Conservation (phyloP, 2,888 invertebrate genomes). For the Agonum fuliginosum region DNA sequence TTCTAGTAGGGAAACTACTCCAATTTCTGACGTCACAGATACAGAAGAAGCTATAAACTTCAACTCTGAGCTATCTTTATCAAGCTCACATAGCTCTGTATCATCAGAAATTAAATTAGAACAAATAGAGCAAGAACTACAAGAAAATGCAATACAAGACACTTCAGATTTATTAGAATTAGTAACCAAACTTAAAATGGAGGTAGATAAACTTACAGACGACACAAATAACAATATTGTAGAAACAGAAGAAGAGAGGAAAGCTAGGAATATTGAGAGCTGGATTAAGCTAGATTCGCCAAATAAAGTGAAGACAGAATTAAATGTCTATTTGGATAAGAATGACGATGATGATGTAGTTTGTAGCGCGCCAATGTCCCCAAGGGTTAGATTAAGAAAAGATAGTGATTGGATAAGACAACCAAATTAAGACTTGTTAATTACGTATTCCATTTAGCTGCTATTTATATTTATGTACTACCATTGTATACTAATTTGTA, state of each 20-base stretch:
- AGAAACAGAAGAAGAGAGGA: constrained; percentile 30
- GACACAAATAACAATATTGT: constrained; percentile 62
- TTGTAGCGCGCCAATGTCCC: constrained; percentile 39
- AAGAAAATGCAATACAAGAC: constrained; percentile 50
- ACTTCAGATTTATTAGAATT: constrained; percentile 61
- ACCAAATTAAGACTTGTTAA: neutral
- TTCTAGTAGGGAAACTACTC: neutral
- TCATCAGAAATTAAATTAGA: constrained; percentile 29
- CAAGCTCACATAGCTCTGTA: constrained; percentile 29
- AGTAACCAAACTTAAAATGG: constrained; percentile 63
- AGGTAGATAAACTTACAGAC: constrained; percentile 64
- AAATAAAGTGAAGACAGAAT: constrained; percentile 28
- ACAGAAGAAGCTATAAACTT: constrained; percentile 12
- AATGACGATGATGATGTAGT: constrained; percentile 24
- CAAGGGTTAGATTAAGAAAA: constrained; percentile 43
- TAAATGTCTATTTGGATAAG: constrained; percentile 20
- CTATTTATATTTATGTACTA: neutral
- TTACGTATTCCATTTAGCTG: neutral
- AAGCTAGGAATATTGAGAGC: neutral
- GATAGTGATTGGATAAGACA: constrained; percentile 51
- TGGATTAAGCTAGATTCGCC: neutral
- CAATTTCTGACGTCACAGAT: neutral
- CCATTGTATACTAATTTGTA: neutral
- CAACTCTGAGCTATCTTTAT: constrained; percentile 28
- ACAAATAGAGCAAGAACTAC: neutral